Evolutionary conservation across 2,888 invertebrate genomes (phyloP), one percentile per base, ranked within the genome.

Genomic region (Lasioglossum calceatum): DNA sequence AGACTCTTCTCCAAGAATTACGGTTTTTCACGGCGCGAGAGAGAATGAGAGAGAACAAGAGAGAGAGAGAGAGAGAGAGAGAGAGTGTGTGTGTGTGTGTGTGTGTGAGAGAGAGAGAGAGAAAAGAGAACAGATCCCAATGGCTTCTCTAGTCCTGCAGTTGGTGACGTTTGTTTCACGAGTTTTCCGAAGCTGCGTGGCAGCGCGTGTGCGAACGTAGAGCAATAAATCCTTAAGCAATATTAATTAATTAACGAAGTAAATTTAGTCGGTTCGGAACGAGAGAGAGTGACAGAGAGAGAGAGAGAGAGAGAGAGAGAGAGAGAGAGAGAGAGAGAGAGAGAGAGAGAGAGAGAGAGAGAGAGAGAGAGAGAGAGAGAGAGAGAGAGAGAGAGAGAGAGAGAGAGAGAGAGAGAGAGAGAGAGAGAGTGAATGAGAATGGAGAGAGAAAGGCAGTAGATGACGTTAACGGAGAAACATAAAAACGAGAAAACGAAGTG

Each of bases 191-290:
- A 36, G 32, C 39, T 23, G 75, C 32, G 72, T 14, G 47, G 27
- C 64, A 71, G 72, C 76, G 75, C 58, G 54, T 72, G 42, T 67
- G 67, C 79, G 74, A 82, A 87, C 86, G 79, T 87, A 89, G 89
- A 93, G 93, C 93, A 94, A 93, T 93, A 94, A 91, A 86, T 58
- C 81, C 90, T 87, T 92, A 92, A 93, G 92, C 92, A 92, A 93
- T 92, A 92, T 82, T 88, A 87, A 89, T 83, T 85, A 84, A 88
- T 79, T 79, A 81, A 86, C 8, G 64, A 79, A 73, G 77, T 82
- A 67, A 58, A 73, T 42, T 82, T 83, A 79, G 72, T 79, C 83
- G 79, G 76, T 76, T 64, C 39, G 83, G 23, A 71, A 79, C 76
- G 72, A 64, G 36, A 71, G 61, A 47, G 61, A 19, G 47, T 61